Evolutionary conservation across 2,797 vertebrate genomes (phyloP).

Genomic region (Cyprinodon diabolis): DNA sequence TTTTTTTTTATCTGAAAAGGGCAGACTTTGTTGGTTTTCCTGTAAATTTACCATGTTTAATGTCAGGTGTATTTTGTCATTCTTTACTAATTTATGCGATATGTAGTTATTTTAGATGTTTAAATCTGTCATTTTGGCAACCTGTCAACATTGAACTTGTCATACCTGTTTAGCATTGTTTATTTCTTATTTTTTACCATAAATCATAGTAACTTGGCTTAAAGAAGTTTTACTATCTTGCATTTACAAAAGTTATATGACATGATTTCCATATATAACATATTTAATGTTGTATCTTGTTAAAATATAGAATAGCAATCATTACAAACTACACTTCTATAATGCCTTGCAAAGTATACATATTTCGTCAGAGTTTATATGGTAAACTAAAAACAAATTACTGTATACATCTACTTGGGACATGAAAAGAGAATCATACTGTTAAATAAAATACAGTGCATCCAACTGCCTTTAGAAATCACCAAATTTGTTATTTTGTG

Average conservation of each 20-base stretch:
- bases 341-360: not conserved
- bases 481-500: no score
- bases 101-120: conserved; percentile 20
- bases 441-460: no score
- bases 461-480: no score
- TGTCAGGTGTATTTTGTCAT: conserved; percentile 18
- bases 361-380: not conserved
- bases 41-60: conserved; percentile 1
- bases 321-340: not conserved
- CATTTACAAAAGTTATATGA: not conserved
- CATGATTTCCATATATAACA: not conserved
- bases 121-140: not conserved
- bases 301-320: not conserved
- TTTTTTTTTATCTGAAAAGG: conserved; percentile 26
- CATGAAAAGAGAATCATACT: no score
- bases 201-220: not conserved
- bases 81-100: conserved; percentile 9
- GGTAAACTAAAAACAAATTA: not conserved
- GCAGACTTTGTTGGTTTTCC: conserved; percentile 1
- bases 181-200: conserved; percentile 13
- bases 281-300: conserved; percentile 2
- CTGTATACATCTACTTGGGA: not conserved
- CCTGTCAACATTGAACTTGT: not conserved
- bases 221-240: not conserved
- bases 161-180: not conserved